These are phyloP conservation scores for Heliconius cydno DNA, from an alignment of 2,888 invertebrate species.

Conservation along the genomic window DNA sequence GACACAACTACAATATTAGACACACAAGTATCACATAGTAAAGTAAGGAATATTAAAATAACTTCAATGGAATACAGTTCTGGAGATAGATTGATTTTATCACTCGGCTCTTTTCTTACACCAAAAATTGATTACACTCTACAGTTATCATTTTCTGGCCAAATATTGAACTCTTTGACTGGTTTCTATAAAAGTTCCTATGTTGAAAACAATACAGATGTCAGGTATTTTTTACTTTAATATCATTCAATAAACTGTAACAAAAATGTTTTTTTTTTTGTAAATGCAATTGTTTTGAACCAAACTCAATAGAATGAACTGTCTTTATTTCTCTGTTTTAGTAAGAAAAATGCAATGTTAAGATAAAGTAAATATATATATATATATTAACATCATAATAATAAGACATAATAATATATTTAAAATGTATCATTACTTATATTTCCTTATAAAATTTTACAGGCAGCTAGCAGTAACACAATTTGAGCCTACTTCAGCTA, in stretches of 20 bases:
- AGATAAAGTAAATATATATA: too few relatives aligned
- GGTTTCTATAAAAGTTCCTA: constrained; percentile 89
- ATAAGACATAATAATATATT: too few relatives aligned
- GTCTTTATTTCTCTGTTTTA: too few relatives aligned
- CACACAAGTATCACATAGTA: constrained; percentile 72
- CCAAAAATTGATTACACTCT: constrained; percentile 81
- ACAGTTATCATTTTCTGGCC: constrained; percentile 80
- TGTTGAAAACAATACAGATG: constrained; percentile 68
- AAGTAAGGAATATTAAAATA: constrained; percentile 67
- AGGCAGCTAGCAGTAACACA: constrained; percentile 86
- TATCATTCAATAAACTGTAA: too few relatives aligned
- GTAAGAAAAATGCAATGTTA: too few relatives aligned
- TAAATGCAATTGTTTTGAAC: too few relatives aligned
- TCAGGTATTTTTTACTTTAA: constrained; percentile 65
- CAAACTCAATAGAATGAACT: too few relatives aligned
- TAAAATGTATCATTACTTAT: neutral
- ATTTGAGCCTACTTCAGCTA: constrained; percentile 86
- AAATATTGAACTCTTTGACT: constrained; percentile 83
- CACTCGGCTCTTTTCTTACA: constrained; percentile 68
- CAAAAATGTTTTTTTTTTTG: too few relatives aligned
- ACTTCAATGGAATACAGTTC: constrained; percentile 61
- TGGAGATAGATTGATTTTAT: constrained; percentile 69
- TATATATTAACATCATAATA: too few relatives aligned
- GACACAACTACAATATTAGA: constrained; percentile 51
- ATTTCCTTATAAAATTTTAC: constrained; percentile 32